Percentiles rank a stretch among this genome's conserved stretches.
Evolutionary conservation across 2,888 invertebrate species (phyloP).

Genomic region (Hypena proboscidalis): DNA sequence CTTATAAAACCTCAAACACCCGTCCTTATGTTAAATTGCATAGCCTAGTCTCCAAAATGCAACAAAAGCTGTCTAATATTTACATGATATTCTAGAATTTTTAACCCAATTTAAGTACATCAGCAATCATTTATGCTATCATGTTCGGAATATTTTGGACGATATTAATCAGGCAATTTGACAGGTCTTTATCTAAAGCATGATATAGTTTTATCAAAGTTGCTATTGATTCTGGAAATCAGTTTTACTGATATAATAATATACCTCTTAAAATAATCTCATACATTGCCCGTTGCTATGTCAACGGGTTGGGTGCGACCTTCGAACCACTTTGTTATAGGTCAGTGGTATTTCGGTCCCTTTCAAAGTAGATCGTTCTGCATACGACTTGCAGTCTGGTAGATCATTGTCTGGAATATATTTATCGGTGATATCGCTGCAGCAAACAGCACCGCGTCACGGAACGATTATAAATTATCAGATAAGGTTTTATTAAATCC

Average conservation of each 20-base stretch:
- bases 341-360: constrained; percentile 6
- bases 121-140: constrained; percentile 19
- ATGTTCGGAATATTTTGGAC: constrained; percentile 31
- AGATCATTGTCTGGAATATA: neutral
- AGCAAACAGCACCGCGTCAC: constrained; percentile 12
- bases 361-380: constrained; percentile 7
- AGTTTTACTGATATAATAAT: constrained; percentile 28
- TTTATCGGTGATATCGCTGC: constrained; percentile 13
- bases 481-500: constrained; percentile 37
- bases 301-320: constrained; percentile 39
- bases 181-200: constrained; percentile 35
- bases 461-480: constrained; percentile 21
- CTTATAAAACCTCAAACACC: no score
- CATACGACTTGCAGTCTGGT: neutral
- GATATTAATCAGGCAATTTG: constrained; percentile 28
- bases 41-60: no score
- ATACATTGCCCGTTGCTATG: constrained; percentile 37
- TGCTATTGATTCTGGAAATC: constrained; percentile 47
- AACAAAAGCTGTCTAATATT: no score
- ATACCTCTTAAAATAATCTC: constrained; percentile 29
- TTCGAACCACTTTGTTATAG: constrained; percentile 29
- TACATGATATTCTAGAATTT: no score
- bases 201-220: constrained; percentile 23
- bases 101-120: neutral
- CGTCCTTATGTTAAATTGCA: no score